Evolutionary conservation across 2,113 vertebrate species (phyloP).

Genomic region (Lasiurus borealis): DNA sequence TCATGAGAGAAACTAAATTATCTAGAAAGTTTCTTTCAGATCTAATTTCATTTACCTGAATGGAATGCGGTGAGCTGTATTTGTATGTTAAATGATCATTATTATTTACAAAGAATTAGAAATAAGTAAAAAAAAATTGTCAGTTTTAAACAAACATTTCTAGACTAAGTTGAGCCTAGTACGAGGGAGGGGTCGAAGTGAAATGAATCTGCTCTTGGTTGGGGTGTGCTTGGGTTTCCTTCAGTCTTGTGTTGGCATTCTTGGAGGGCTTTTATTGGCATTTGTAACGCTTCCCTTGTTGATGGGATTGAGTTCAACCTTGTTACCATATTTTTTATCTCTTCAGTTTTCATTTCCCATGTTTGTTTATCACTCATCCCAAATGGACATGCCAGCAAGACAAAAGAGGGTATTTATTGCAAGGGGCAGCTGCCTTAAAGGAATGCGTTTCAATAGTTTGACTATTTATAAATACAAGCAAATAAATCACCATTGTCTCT

Average conservation of each 20-base stretch:
- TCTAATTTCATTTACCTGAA: not conserved
- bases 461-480: conserved; percentile 52
- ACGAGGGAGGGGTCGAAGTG: not conserved
- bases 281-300: not conserved
- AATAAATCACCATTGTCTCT: not conserved
- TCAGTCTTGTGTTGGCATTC: not conserved
- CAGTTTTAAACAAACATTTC: not conserved
- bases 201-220: not conserved
- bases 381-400: not conserved
- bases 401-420: conserved; percentile 58
- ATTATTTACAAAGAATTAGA: conserved; percentile 22
- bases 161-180: not conserved
- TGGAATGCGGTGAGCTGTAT: not conserved
- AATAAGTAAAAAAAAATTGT: not conserved
- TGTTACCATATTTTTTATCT: not conserved
- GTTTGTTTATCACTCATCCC: conserved; percentile 24
- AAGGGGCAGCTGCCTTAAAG: not conserved
- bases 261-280: not conserved
- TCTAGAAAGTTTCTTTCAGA: not conserved
- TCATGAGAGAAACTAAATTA: not conserved
- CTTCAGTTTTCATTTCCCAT: not conserved
- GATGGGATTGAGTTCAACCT: not conserved
- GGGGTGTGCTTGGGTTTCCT: accelerated
- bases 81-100: not conserved
- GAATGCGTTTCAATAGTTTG: conserved; percentile 49